Evolutionary conservation across 2,113 vertebrate species (phyloP).

Genomic region (Pterocles burchelli): DNA sequence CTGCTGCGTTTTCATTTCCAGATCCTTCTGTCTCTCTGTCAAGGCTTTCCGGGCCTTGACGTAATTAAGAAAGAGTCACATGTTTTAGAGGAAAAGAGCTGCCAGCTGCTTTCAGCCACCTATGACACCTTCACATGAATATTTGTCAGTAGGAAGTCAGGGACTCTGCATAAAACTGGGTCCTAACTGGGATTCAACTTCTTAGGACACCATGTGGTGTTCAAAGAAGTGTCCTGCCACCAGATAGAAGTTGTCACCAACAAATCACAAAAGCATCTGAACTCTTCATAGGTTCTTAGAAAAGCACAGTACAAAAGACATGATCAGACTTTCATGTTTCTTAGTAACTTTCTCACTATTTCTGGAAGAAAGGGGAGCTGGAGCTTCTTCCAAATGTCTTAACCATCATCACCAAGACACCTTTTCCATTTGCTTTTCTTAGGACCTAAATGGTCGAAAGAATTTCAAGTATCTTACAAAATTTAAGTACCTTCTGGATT

Average conservation of each 20-base stretch:
- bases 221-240: neutral
- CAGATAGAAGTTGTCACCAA: neutral
- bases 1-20: slow-evolving; percentile 96
- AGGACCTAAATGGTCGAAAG: neutral
- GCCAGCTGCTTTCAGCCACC: neutral
- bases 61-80: neutral
- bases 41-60: slow-evolving; percentile 90
- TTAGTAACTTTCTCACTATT: neutral
- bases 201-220: neutral
- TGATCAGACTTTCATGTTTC: neutral
- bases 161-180: neutral
- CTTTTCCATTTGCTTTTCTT: neutral
- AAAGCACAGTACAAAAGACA: neutral
- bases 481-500: neutral
- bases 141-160: neutral
- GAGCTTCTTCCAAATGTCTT: neutral
- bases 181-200: neutral
- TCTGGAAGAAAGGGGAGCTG: neutral
- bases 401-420: neutral
- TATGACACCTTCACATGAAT: neutral
- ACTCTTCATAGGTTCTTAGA: neutral
- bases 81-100: neutral
- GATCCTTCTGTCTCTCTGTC: slow-evolving; percentile 93
- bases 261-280: neutral
- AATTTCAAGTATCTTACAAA: neutral